These are phyloP conservation scores for Diaperis boleti DNA, from an alignment of 2,888 invertebrate species.

Conservation along the genomic window DNA sequence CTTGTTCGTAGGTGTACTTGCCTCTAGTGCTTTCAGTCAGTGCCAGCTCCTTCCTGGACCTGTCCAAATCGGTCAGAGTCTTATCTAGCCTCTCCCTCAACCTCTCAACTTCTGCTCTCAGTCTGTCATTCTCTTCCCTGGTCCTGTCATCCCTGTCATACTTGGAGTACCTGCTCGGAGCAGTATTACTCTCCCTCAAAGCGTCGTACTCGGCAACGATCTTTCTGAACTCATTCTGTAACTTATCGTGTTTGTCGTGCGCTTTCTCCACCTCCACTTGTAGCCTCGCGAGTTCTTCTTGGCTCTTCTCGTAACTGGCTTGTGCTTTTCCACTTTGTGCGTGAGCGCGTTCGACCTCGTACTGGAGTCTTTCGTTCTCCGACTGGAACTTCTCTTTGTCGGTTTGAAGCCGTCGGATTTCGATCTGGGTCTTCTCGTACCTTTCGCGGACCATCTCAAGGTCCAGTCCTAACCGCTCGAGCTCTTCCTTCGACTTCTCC, in stretches of 20 bases:
- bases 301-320: slow-evolving; percentile 87
- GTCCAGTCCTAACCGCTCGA: slow-evolving; percentile 82
- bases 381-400: slow-evolving; percentile 89
- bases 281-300: slow-evolving; percentile 88
- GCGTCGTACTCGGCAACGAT: slow-evolving; percentile 84
- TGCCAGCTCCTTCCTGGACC: slow-evolving; percentile 81
- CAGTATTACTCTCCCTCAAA: slow-evolving; percentile 82
- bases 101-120: slow-evolving; percentile 85
- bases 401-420: slow-evolving; percentile 83
- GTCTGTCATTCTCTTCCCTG: slow-evolving; percentile 82
- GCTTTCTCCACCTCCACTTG: slow-evolving; percentile 91
- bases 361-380: slow-evolving; percentile 86
- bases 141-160: slow-evolving; percentile 78
- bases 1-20: slow-evolving; percentile 83
- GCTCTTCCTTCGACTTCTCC: slow-evolving; percentile 89
- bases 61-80: slow-evolving; percentile 82
- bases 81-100: slow-evolving; percentile 85
- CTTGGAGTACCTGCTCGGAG: slow-evolving; percentile 76
- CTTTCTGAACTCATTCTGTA: slow-evolving; percentile 84
- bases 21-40: slow-evolving; percentile 82
- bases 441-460: slow-evolving; percentile 89
- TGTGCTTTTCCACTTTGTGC: slow-evolving; percentile 88
- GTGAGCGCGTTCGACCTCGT: slow-evolving; percentile 88
- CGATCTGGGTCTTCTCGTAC: slow-evolving; percentile 89
- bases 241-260: slow-evolving; percentile 91